Percentiles rank a stretch among this genome's conserved stretches.
Evolutionary conservation across 2,113 vertebrate species (phyloP).

Genomic region (Ptilorrhoa leucosticta): DNA sequence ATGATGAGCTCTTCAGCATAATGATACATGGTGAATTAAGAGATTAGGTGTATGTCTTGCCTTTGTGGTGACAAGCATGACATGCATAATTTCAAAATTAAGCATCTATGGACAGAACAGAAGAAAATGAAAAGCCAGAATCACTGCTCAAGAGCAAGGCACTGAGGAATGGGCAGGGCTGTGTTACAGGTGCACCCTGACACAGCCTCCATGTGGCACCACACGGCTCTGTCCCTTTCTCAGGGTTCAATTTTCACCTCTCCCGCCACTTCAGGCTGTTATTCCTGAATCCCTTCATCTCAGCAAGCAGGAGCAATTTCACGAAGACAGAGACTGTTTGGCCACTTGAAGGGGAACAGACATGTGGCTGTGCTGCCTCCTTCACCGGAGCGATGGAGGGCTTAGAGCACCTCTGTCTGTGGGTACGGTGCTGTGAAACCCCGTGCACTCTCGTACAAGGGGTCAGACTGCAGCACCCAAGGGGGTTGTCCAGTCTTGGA

Average conservation of each 20-base stretch:
- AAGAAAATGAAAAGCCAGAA: not conserved
- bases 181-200: rapidly evolving
- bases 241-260: rapidly evolving
- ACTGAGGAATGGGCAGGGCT: not conserved
- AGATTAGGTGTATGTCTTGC: not conserved
- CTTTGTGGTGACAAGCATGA: not conserved
- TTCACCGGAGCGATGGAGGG: not conserved
- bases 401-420: not conserved
- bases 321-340: not conserved
- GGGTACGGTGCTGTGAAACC: rapidly evolving
- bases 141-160: not conserved
- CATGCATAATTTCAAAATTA: not conserved
- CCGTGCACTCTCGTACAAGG: not conserved
- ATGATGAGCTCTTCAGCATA: not conserved
- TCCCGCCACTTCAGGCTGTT: not conserved
- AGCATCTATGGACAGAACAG: not conserved
- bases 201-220: not conserved
- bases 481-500: not conserved
- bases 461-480: not conserved
- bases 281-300: not conserved
- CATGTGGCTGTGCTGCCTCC: not conserved
- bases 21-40: not conserved
- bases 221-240: not conserved
- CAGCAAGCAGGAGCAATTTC: not conserved
- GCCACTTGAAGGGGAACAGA: not conserved